phyloP scores from a whole-genome alignment of 1,140 invertebrate genomes.

The Drosophila lacteicornis region DNA sequence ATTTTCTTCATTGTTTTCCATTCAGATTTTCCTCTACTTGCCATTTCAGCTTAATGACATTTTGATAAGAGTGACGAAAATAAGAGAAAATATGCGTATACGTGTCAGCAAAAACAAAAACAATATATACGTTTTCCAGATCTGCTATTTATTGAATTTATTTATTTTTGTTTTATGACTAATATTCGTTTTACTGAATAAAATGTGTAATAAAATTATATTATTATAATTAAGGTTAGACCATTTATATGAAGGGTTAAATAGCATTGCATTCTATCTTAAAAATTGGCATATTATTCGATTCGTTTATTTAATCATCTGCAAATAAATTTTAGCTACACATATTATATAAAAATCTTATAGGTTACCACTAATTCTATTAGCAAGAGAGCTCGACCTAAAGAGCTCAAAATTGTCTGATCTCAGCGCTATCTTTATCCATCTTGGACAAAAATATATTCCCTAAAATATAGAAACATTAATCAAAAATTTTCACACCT shows the following conservation, averaged over 20 bases:
- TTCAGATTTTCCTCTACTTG: slow-evolving; percentile 20
- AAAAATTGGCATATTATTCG: too few species aligned
- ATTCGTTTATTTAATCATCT: background rate
- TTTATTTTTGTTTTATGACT: background rate
- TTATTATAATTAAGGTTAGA: too few species aligned
- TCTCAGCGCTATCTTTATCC: background rate
- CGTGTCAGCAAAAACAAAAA: slow-evolving; percentile 5
- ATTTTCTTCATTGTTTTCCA: slow-evolving; percentile 40
- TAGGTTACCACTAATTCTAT: background rate
- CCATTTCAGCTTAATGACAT: slow-evolving; percentile 57
- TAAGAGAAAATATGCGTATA: background rate
- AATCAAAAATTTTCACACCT: slow-evolving; percentile 82
- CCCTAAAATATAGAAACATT: slow-evolving; percentile 56
- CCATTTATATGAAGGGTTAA: too few species aligned
- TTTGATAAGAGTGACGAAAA: slow-evolving; percentile 59
- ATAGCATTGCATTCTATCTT: too few species aligned
- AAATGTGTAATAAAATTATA: background rate
- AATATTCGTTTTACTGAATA: background rate
- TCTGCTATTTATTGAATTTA: background rate
- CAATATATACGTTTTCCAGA: background rate
- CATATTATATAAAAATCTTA: background rate
- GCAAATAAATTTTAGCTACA: background rate
- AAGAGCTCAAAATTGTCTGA: slow-evolving; percentile 1
- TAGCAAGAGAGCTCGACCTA: background rate
- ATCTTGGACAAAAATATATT: slow-evolving; percentile 17